Evolutionary conservation across 2,888 invertebrate species (phyloP).

Genomic region (Synergus itoensis): DNA sequence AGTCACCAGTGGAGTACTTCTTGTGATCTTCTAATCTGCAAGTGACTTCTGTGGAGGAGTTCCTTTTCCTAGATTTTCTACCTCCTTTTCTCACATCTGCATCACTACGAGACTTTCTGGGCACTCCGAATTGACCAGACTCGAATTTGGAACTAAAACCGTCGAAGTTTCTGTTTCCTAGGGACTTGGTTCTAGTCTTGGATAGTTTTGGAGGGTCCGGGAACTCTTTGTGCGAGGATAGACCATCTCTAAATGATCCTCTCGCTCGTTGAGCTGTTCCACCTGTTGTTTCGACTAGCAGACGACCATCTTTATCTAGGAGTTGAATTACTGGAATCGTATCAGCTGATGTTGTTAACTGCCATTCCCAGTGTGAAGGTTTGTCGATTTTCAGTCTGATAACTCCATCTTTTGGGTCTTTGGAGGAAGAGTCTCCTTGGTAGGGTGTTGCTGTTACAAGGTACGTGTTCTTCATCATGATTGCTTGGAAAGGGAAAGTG

Average conservation of each 20-base stretch:
- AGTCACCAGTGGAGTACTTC: slow-evolving; percentile 69
- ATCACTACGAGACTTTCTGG: slow-evolving; percentile 70
- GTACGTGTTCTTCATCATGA: slow-evolving; percentile 66
- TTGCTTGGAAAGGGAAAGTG: neutral
- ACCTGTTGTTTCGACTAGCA: slow-evolving; percentile 71
- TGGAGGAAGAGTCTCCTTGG: slow-evolving; percentile 43
- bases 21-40: slow-evolving; percentile 48
- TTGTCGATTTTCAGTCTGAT: slow-evolving; percentile 70
- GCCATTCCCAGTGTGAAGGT: slow-evolving; percentile 72
- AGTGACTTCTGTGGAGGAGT: slow-evolving; percentile 20
- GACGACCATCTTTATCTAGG: slow-evolving; percentile 69
- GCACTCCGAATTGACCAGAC: slow-evolving; percentile 57
- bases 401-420: slow-evolving; percentile 63
- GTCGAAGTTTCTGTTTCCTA: slow-evolving; percentile 67
- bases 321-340: slow-evolving; percentile 69
- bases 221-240: slow-evolving; percentile 65
- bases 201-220: slow-evolving; percentile 42
- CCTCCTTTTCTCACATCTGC: slow-evolving; percentile 56
- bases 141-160: slow-evolving; percentile 70
- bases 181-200: slow-evolving; percentile 39
- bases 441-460: slow-evolving; percentile 57
- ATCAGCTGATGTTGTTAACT: slow-evolving; percentile 71
- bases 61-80: slow-evolving; percentile 31
- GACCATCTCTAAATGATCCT: slow-evolving; percentile 69
- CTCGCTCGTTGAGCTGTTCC: slow-evolving; percentile 71